Base-by-base conservation (phyloP, 2,113 vertebrate species). In the Penelope pileata region DNA sequence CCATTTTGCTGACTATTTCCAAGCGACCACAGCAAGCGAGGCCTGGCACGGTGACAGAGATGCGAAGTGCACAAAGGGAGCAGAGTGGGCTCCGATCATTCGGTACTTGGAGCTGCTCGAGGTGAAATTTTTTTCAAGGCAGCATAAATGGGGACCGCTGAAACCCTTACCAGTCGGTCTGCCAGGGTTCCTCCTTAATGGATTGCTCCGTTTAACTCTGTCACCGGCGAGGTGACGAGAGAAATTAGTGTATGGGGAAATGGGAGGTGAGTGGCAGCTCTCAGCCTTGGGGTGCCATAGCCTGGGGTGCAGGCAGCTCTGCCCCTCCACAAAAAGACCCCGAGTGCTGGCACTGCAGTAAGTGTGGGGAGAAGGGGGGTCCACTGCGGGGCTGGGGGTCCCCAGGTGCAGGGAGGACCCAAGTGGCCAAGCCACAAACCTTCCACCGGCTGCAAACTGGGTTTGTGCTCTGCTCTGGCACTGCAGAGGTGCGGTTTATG, bases 1-100 rank as follows among this genome's bases (percentile, higher is more conserved):
- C 94, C 95, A 97, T 97, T 97, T 91, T 94, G 80, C 91, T 96
- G 95, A 94, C 95, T 94, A 95, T 96, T 96, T 95, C 94, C 94
- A 97, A 96, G 95, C 74, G 26, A 97, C 95, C 94, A 96, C 96
- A 96, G 86, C 96, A 94, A 96, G 95, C 67, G 83, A 83, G 88
- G 91, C 70, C 27, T 51, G 94, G 96, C 97, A 94, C 6, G 94
- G 89, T 90, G 91, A 96, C 92, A 96, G 93, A 95, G 94, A 91
- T 90, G 93, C 47, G 56, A 94, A 97, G 84, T 78, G 84, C 67
- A 93, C 94, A 96, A 96, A 90, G 84, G 96, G 91, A 93, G 78
- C 34, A 38, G 89, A 96, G 95, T 91, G 97, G 90, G 86, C 80
- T 94, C 91, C 86, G 79, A 83, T 87, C 86, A 94, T 93, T 93